Base-by-base conservation (phyloP, 2,888 invertebrate species). In the Clanis bilineata region DNA sequence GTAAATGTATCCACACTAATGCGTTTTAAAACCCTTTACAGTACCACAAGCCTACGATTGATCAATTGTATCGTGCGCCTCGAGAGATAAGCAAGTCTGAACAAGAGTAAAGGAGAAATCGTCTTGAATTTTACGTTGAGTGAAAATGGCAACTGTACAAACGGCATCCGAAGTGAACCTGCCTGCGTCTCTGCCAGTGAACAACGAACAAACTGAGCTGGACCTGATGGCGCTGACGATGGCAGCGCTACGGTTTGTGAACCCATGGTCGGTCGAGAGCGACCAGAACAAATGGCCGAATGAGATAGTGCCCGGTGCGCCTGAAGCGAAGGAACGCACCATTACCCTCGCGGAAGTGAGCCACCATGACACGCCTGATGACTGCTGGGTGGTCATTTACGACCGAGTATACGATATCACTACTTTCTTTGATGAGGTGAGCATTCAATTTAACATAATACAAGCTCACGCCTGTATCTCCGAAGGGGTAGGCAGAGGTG, bases 371-470 rank as follows among this genome's bases (percentile, higher is more conserved):
- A 92, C 93, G 18, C 82, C 85, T 5, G 83, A 93, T 12, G 96
- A 97, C 78, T 97, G 97, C 83, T 97, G 97, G 97, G 93, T 97
- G 57, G 94, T 96, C n/a, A 94, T 98, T 54, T 96, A 96, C 82
- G 97, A 98, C 88, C 94, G 96, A 61, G 96, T 98, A 10, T 97
- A 97, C 82, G 95, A 97, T 76, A 94, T 97, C 57, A 96, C 97
- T 1, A 92, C 93, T 39, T 97, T 97, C 80, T 81, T 97, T 44
- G 88, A 93, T 66, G 94, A 94, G 93, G 95, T 95, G 84, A 88
- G 83, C 51, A 47, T 47, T 38, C 3, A 43, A 47, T 47, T 38
- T 5, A 43, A 23, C 44, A 3, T 22, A 18, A 18, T 4, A 5
- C 18, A 3, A n/a, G n/a, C n/a, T n/a, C n/a, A n/a, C n/a, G n/a